Base-by-base conservation (phyloP, 2,888 invertebrate genomes). In the Troides helena region DNA sequence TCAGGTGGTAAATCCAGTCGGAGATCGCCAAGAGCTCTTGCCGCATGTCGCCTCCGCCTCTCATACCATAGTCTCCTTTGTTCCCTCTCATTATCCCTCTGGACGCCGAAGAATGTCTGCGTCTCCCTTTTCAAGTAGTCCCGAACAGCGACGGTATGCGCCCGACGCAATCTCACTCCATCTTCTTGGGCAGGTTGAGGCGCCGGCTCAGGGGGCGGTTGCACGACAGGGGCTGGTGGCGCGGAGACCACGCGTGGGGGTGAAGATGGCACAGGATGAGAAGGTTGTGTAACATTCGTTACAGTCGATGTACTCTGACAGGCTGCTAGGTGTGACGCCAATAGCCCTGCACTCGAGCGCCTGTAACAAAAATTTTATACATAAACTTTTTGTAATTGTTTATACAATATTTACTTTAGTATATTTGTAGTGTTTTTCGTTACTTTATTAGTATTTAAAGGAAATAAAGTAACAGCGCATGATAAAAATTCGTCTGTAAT, bases 31-130 rank as follows among this genome's bases (percentile, higher is more conserved):
- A 94, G 93, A 84, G 94, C 95, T 91, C 96, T 95, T 80, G 95
- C 95, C 76, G 96, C 96, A 90, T 96, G 94, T 78, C 97, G 92
- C 85, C 95, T 94, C 84, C 97, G 93, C 83, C 97, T 93, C 82
- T 97, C 96, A 80, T 95, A 92, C 97, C 97, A 97, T 83, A 95
- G 87, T 81, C 95, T 93, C 83, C 94, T 94, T 87, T 96, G 95
- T 80, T 95, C 94, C 78, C 94, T 94, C 84, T 96, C 96, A 77
- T 95, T 95, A 77, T 95, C 95, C 80, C 96, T 96, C 81, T 96
- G 96, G 70, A 98, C 95, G 25, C 97, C 97, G 85, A 98, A 97
- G 89, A 97, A 97, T 77, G 95, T 96, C 69, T 96, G 96, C 70
- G 97, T 96, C 85, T 97, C 96, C 76, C 95, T 94, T 83, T 95